phyloP scores from a whole-genome alignment of 2,888 invertebrate species.

The Euphydryas editha region DNA sequence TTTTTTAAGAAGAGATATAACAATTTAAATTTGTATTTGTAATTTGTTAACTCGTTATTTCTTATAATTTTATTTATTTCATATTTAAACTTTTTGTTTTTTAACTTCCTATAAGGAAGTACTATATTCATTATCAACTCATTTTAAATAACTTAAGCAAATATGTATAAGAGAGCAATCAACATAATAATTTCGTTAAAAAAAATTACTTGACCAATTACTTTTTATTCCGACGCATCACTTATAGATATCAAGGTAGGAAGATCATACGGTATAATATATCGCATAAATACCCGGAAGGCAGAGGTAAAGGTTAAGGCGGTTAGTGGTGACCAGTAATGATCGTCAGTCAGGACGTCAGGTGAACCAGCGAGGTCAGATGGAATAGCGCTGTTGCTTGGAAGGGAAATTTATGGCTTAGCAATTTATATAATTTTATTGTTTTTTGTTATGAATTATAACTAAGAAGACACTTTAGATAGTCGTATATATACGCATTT shows the following conservation, averaged over 20 bases:
- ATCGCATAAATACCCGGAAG: constrained; percentile 42
- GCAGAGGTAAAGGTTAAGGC: constrained; percentile 34
- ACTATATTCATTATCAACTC: neutral
- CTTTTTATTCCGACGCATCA: neutral
- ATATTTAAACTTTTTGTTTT: neutral
- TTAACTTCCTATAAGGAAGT: neutral
- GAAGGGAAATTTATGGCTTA: constrained; percentile 12
- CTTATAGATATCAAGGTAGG: constrained; percentile 19
- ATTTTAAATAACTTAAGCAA: neutral
- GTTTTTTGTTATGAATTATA: neutral
- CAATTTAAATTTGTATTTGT: too few species aligned
- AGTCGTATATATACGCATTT: too few species aligned
- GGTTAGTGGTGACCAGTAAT: constrained; percentile 32
- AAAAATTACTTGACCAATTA: neutral
- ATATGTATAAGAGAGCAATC: neutral
- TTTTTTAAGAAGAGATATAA: too few species aligned
- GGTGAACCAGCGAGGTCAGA: constrained; percentile 42
- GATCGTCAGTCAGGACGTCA: constrained; percentile 26
- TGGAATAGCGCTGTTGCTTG: constrained; percentile 19
- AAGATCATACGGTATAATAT: constrained; percentile 23
- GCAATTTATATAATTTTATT: neutral
- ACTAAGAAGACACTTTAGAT: too few species aligned
- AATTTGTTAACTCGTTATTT: too few species aligned
- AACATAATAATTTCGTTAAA: neutral
- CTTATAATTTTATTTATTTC: too few species aligned